A percentile compares a stretch with the other conserved stretches of the same genome.
Evolutionary conservation across 2,888 invertebrate species (phyloP).

Genomic region (Allolobophora icterica): DNA sequence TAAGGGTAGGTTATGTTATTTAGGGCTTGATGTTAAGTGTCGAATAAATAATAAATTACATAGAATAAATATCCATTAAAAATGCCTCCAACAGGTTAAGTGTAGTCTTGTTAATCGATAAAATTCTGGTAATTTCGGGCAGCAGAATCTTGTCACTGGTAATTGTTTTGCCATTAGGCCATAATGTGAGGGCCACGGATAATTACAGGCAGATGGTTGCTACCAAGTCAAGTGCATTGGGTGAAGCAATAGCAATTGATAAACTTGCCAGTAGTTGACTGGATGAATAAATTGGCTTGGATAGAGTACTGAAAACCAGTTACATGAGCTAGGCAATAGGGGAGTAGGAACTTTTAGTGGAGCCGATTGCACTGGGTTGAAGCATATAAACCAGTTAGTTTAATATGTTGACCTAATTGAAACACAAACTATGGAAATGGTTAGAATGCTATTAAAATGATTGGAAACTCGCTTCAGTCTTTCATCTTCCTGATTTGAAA

Average conservation of each 20-base stretch:
- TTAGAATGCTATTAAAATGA: not conserved
- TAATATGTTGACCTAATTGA: not conserved
- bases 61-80: not conserved
- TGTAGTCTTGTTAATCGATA: slow-evolving; percentile 1
- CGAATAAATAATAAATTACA: no score
- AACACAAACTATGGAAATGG: not conserved
- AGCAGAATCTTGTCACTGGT: not conserved
- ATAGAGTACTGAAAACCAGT: not conserved
- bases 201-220: not conserved
- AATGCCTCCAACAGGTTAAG: not conserved
- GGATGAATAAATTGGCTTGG: not conserved
- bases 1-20: not conserved
- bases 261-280: not conserved
- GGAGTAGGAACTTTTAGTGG: not conserved
- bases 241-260: not conserved
- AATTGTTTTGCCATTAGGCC: not conserved
- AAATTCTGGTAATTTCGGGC: not conserved
- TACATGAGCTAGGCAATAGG: not conserved
- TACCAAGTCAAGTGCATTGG: not conserved
- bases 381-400: not conserved
- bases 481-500: not conserved
- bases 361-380: not conserved
- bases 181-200: not conserved
- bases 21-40: not conserved
- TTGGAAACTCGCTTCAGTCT: not conserved